Base-by-base conservation (phyloP, 2,888 invertebrate species). In the Trichopoda pennipes region DNA sequence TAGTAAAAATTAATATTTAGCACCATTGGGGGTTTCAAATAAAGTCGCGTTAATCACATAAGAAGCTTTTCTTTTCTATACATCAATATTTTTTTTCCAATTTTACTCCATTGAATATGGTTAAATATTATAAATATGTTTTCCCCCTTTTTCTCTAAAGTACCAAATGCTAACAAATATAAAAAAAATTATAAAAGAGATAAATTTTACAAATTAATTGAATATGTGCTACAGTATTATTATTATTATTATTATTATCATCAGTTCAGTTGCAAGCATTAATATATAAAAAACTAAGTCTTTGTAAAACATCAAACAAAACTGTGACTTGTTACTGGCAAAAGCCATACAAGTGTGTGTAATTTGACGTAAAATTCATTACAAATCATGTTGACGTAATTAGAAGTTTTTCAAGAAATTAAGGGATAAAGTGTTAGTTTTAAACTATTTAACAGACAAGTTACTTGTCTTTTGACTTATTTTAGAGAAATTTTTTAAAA, bases 1-100 rank as follows among this genome's bases (percentile, higher is more conserved):
- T 47, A 49, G 64, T 60, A 64, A 28, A 81, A 79, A 75, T 82
- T 79, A 82, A 82, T 82, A 82, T 79, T 79, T 82, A 70, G 70
- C 81, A 70, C 81, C 81, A 66, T 64, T 72, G 81, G 81, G 79
- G 81, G 81, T 60, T 58, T 77, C 64, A 56, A 38, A 72, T 76
- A 68, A 60, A 53, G 53, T 53, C 64, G 60, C 38, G 16, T 76
- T 72, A 74, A 74, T 77, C 73, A 32, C 68, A 55, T 81, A 81
- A 81, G 81, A 69, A 79, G 79, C 74, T 82, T 82, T 82, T 60
- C 44, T 55, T 35, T 63, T 53, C 58, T 56, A 49, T 38, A 44
- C n/a, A n/a, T n/a, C n/a, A n/a, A n/a, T 23, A 12, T 19, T 61
- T 21, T 56, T 28, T 19, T 28, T 38, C 17, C 60, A 66, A 72